Base-by-base conservation (phyloP, 2,888 invertebrate species). In the Rhagonycha lutea region DNA sequence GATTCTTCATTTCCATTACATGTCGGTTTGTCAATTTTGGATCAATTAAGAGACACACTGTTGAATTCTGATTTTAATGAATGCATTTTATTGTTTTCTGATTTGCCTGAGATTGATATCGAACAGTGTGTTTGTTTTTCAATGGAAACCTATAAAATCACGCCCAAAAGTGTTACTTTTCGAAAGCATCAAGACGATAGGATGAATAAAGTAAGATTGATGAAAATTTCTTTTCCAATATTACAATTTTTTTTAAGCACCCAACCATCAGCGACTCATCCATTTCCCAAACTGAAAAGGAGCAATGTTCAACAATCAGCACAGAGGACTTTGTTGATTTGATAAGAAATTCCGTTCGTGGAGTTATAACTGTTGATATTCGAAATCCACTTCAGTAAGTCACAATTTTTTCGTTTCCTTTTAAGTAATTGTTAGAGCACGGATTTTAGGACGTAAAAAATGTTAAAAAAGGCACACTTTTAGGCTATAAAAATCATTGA, bases 1-100 rank as follows among this genome's bases (percentile, higher is more conserved):
- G 97, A 98, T 83, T 94, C 96, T 0, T 94, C 97, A 0, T 95
- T 98, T 86, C 98, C 99, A 0, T 89, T 99, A 1, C 97, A 96
- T 86, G 96, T 99, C 85, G 99, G 99, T 0, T 92, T 98, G 9
- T 96, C 97, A 0, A 95, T 99, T 81, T 89, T 99, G 62, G 92
- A 94, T 72, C 98, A 99, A 86, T 89, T 99, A 26, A 90, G 96
- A 72, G 94, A 93, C 80, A 93, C 95, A 0, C 88, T 98, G 8
- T 90, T 99, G 3, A 91, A 92, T 7, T 97, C 96, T 0, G 98
- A 98, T 10, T 99, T 99, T 88, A 99, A 99, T 87, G 99, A 99
- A 86, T 99, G 99, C 86, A 99, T 99, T 82, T 89, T 99, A 61
- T 89, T 99, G 23, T 99, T 99, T 89, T 98, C 98, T n/a, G 99